Percentiles rank a stretch among this genome's conserved stretches.
phyloP scores from a whole-genome alignment of 2,888 invertebrate species.

The Zygothrica quintamaculata region DNA sequence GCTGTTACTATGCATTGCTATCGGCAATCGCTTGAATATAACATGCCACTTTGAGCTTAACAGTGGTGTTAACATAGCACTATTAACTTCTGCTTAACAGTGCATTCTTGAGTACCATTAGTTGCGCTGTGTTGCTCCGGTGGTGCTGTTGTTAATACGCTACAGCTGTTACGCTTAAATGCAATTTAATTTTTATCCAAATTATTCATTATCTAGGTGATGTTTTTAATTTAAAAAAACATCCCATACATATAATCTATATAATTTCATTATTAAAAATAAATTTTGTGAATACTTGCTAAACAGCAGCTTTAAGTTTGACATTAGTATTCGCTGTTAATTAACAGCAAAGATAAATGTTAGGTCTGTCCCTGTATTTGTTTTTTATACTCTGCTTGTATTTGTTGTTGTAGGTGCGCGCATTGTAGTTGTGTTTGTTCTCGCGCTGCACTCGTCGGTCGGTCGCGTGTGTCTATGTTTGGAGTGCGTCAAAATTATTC shows the following conservation, averaged over 20 bases:
- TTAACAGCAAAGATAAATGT: constrained; percentile 2
- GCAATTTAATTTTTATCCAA: too few relatives aligned
- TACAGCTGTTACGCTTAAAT: too few relatives aligned
- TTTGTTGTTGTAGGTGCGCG: constrained; percentile 54
- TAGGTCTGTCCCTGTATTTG: constrained; percentile 22
- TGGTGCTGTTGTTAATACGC: too few relatives aligned
- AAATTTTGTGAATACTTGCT: background rate
- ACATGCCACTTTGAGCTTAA: constrained; percentile 7
- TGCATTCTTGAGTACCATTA: background rate
- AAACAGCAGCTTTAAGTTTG: constrained; percentile 14
- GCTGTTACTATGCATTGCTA: constrained; percentile 14
- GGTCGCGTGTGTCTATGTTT: constrained; percentile 50
- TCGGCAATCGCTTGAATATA: constrained; percentile 12
- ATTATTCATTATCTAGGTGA: too few relatives aligned
- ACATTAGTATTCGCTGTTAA: constrained; percentile 1
- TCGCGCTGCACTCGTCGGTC: constrained; percentile 62
- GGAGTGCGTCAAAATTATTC: constrained; percentile 60
- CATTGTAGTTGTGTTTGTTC: constrained; percentile 58
- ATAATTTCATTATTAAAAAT: too few relatives aligned
- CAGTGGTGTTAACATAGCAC: constrained; percentile 23
- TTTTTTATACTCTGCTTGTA: constrained; percentile 9
- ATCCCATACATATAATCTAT: too few relatives aligned
- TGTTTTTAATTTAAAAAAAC: too few relatives aligned
- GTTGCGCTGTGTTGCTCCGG: background rate
- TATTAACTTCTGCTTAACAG: background rate